Evolutionary conservation across 2,113 vertebrate genomes (phyloP).

Genomic region (Tyrannus savana): DNA sequence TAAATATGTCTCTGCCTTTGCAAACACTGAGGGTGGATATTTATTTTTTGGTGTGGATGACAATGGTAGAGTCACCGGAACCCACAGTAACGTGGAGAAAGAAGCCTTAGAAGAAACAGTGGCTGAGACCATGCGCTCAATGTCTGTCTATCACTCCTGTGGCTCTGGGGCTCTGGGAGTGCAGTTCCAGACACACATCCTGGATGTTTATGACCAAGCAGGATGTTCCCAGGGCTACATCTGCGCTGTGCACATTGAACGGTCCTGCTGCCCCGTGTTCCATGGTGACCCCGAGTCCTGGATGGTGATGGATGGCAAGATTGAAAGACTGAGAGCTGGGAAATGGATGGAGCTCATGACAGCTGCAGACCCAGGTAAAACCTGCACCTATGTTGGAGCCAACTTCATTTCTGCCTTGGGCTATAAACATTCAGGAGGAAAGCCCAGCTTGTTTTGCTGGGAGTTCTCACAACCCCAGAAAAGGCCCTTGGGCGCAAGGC

Average conservation of each 20-base stretch:
- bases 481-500: not conserved
- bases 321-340: not conserved
- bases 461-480: not conserved
- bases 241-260: not conserved
- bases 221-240: not conserved
- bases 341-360: slow-evolving; percentile 28
- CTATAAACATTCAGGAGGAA: not conserved
- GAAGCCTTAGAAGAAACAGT: not conserved
- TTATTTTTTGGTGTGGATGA: slow-evolving; percentile 57
- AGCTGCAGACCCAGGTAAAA: slow-evolving; percentile 20
- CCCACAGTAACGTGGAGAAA: not conserved
- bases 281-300: slow-evolving; percentile 15
- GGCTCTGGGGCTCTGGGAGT: not conserved
- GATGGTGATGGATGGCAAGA: not conserved
- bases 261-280: slow-evolving; percentile 39
- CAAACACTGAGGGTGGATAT: slow-evolving; percentile 57
- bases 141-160: not conserved
- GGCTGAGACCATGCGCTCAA: not conserved
- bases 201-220: not conserved
- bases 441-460: not conserved
- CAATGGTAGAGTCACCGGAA: slow-evolving; percentile 21
- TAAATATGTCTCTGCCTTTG: slow-evolving; percentile 60
- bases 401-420: not conserved
- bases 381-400: not conserved
- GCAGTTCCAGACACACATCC: slow-evolving; percentile 2